Percentiles rank a stretch among this genome's conserved stretches.
These are phyloP conservation scores for Phylloscopus collybita DNA, from an alignment of 2,797 vertebrate genomes.

Conservation along the genomic window DNA sequence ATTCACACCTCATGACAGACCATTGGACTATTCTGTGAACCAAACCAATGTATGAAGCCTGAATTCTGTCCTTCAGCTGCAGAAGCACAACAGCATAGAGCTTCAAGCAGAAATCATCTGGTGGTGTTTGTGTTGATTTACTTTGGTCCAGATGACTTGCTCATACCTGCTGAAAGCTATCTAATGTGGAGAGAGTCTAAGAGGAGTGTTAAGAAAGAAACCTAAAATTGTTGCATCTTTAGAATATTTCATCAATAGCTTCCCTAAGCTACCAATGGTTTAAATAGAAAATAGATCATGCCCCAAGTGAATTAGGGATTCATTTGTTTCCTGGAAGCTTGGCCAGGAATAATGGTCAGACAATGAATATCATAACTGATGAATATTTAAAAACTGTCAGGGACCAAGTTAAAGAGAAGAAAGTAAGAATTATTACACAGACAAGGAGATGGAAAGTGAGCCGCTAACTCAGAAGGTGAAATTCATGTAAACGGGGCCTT, in stretches of 20 bases:
- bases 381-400: not conserved
- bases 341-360: not conserved
- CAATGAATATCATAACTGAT: not conserved
- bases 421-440: not conserved
- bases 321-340: not conserved
- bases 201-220: not conserved
- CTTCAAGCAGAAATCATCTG: not conserved
- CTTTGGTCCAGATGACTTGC: not conserved
- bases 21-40: not conserved
- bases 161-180: not conserved
- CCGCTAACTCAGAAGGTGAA: not conserved
- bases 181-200: not conserved
- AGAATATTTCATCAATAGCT: not conserved
- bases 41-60: too few relatives aligned
- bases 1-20: not conserved
- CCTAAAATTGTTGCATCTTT: accelerated
- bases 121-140: not conserved
- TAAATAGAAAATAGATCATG: not conserved
- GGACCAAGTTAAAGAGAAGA: not conserved
- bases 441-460: not conserved
- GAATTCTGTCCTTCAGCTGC: not conserved
- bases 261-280: not conserved
- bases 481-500: not conserved
- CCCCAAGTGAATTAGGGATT: not conserved
- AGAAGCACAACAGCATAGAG: not conserved